Conservation (phyloP, 2,113 vertebrate species). For the Dissostichus mawsoni region DNA sequence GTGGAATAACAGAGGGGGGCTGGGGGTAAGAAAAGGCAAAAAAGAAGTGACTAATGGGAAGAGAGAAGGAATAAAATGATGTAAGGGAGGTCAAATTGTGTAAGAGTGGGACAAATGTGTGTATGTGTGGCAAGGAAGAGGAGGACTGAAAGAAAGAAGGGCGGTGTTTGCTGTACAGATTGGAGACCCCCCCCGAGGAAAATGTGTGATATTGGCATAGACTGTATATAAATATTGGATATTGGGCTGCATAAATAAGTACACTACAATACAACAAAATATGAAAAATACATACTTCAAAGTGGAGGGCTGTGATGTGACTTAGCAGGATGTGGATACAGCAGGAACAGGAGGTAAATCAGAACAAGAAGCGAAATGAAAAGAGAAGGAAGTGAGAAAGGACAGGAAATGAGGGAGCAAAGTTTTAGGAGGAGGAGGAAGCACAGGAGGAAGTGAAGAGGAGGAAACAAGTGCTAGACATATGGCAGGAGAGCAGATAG, state of each 20-base stretch:
- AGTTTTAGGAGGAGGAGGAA: not conserved
- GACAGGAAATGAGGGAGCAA: no score
- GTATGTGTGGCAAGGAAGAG: not conserved
- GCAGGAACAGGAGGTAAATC: no score
- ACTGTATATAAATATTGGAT: no score
- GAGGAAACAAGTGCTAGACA: no score
- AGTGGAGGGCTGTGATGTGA: no score
- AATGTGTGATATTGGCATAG: not conserved
- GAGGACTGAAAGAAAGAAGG: not conserved
- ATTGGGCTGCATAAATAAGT: not conserved
- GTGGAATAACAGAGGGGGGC: constrained; percentile 47
- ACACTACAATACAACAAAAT: not conserved
- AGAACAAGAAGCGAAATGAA: not conserved
- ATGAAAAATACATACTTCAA: no score
- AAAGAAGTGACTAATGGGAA: not conserved
- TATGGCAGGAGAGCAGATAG: not conserved
- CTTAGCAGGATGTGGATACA: no score
- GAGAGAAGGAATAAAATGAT: not conserved
- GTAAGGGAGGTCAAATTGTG: not conserved
- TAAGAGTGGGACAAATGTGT: not conserved
- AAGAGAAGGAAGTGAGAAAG: not conserved
- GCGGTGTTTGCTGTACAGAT: not conserved
- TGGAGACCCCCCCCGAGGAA: not conserved
- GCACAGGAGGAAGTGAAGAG: not conserved
- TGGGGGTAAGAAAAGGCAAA: not conserved